Conservation (phyloP, 2,113 vertebrate genomes). For the Phrynocephalus versicolor region DNA sequence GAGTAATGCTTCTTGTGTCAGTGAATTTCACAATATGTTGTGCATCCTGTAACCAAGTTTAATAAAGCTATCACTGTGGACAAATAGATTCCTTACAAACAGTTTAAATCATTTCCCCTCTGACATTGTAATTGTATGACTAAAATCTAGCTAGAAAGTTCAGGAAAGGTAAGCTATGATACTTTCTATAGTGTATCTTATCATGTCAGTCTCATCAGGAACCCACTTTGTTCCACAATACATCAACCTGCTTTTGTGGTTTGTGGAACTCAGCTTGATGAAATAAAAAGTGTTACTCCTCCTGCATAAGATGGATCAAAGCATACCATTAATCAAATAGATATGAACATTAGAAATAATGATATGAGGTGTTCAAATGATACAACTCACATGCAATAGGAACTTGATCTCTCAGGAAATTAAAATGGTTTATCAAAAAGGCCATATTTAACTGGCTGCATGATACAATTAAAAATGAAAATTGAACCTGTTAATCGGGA, state of each 20-base stretch:
- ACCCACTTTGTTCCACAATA: constrained; percentile 24
- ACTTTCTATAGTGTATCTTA: constrained; percentile 24
- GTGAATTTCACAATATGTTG: too few species aligned
- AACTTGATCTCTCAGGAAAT: constrained; percentile 75
- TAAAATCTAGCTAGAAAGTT: neutral
- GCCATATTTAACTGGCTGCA: constrained; percentile 62
- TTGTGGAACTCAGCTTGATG: constrained; percentile 44
- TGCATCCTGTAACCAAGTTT: too few species aligned
- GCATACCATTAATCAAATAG: constrained; percentile 69
- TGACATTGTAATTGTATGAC: neutral
- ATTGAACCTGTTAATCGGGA: constrained; percentile 73
- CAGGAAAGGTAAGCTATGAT: neutral
- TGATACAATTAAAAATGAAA: constrained; percentile 70
- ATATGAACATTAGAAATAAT: constrained; percentile 73
- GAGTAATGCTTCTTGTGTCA: too few species aligned
- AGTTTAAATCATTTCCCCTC: neutral
- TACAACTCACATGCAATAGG: constrained; percentile 60
- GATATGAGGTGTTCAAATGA: constrained; percentile 66
- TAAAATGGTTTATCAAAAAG: constrained; percentile 72
- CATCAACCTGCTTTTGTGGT: constrained; percentile 13
- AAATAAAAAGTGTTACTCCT: constrained; percentile 47
- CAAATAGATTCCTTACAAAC: too few species aligned
- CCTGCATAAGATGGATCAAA: constrained; percentile 65
- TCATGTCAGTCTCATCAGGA: constrained; percentile 7
- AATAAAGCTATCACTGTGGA: too few species aligned